Base-by-base conservation (phyloP, 64 coral and sea anemone species). In the Acropora tenuis region DNA sequence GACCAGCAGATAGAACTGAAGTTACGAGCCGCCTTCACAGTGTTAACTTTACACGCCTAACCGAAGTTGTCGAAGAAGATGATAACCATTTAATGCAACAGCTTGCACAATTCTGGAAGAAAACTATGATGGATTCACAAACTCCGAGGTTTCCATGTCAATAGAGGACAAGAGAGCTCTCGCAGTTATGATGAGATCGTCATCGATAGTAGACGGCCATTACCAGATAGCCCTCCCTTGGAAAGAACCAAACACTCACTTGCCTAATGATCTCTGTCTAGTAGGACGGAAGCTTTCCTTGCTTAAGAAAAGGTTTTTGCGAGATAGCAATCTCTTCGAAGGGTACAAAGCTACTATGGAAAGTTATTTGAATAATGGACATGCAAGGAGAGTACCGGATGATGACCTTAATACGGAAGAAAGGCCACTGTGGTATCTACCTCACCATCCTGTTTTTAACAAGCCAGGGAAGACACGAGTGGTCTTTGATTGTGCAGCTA, bases 191-290 rank as follows among this genome's bases (percentile, higher is more conserved):
- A 74, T 90, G 40, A 40, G 87, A 45, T 86, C 82, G 1, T 63
- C 85, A 46, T 44, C 86, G 65, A 76, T 87, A 47, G 75, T 71
- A 57, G 65, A 95, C 30, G 93, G 93, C 15, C 88, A 95, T 77
- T 95, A 87, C 74, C 74, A 90, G 80, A 30, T 94, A 6, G 93
- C 80, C 8, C 65, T 94, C 40, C 88, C 93, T 3, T 94, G 93
- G 93, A 78, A 48, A 47, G 20, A 95, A 9, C 46, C 83, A 41
- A 52, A 44, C 50, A 46, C 77, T 50, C 6, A 80, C 49, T 73
- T 87, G 78, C 88, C 88, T 43, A 47, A 87, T 47, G 80, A 94
- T 57, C 73, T 80, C 3, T 43, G 48, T 13, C 79, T 94, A 74
- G 87, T 87, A 4, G 73, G 77, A 75, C 47, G 47, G 5, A 88